Conservation (phyloP, 2,888 invertebrate species). For the Drosophila monieri region DNA sequence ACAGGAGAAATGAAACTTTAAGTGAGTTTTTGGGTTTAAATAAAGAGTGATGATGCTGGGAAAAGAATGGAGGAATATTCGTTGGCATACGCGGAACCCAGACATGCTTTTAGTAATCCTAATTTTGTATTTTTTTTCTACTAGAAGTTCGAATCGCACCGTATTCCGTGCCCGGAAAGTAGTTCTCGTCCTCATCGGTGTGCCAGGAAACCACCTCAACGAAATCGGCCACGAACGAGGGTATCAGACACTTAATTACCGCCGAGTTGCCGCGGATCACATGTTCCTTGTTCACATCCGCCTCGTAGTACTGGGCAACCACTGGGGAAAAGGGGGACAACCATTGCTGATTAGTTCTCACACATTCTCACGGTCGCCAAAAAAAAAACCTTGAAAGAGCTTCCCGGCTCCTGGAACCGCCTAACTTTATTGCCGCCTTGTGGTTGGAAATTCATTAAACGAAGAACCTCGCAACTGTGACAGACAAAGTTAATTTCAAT, state of each 20-base stretch:
- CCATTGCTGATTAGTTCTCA: slow-evolving; percentile 17
- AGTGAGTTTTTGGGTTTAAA: slow-evolving; percentile 14
- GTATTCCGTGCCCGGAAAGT: slow-evolving; percentile 83
- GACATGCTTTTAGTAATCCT: slow-evolving; percentile 70
- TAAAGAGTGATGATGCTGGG: slow-evolving; percentile 26
- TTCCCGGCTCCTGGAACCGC: slow-evolving; percentile 57
- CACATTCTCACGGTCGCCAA: slow-evolving; percentile 57
- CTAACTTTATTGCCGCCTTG: slow-evolving; percentile 38
- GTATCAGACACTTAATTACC: slow-evolving; percentile 94
- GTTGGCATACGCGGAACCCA: slow-evolving; percentile 15
- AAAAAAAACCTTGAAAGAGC: slow-evolving; percentile 41
- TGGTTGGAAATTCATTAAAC: slow-evolving; percentile 61
- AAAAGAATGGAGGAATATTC: slow-evolving; percentile 11
- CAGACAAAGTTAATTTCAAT: slow-evolving; percentile 46
- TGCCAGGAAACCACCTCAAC: slow-evolving; percentile 94
- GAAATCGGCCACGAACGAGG: slow-evolving; percentile 96
- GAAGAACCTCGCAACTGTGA: slow-evolving; percentile 38
- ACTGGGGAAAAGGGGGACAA: slow-evolving; percentile 85
- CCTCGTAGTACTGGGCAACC: slow-evolving; percentile 95
- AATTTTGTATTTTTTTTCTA: slow-evolving; percentile 1
- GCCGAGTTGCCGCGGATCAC: slow-evolving; percentile 94
- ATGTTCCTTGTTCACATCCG: slow-evolving; percentile 96
- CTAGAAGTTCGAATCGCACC: slow-evolving; percentile 71
- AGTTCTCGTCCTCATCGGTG: slow-evolving; percentile 86
- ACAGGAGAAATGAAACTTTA: slow-evolving; percentile 11